Base-by-base conservation (phyloP, 2,888 invertebrate species). In the Megastigmus dorsalis region DNA sequence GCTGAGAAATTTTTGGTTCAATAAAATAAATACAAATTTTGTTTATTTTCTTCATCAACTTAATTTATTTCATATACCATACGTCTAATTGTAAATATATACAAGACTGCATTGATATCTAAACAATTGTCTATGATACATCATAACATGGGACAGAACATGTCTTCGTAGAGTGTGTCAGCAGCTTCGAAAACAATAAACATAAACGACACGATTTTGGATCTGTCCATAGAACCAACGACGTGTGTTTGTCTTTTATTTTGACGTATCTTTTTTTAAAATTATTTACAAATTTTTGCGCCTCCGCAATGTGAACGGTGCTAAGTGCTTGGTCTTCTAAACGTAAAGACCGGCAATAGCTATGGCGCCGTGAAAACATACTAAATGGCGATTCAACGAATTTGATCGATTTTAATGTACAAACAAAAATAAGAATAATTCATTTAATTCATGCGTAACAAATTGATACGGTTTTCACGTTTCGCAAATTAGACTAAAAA, bases 291-390 rank as follows among this genome's bases (percentile, higher is more conserved):
- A 66, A 75, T 77, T 75, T 66, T 68, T 55, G 68, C 43, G 43
- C 50, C 66, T 30, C 57, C 54, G 43, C 18, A 43, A 38, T 3
- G 41, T 23, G 36, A 72, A 59, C 41, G 28, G 43, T 74, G 69
- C 84, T 85, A 85, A 83, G 79, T 84, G 84, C 80, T 68, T 83
- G 82, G 82, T 86, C 86, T 86, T 84, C 81, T 57, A 69, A 20
- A 66, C 63, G 70, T 69, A 81, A 86, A 86, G 86, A 86, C 80
- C 81, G 82, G 82, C 85, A 84, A 80, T 84, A 86, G 85, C 83
- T 33, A 15, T 13, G 62, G 33, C 63, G 60, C 59, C 20, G 48
- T 65, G 73, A 67, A 59, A 62, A 57, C 57, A 63, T 67, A 57
- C 54, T 52, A 69, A 67, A 48, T 54, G 66, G 41, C 38, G 63